Evolutionary conservation across 2,797 vertebrate species (phyloP).

Genomic region (Avahi laniger): DNA sequence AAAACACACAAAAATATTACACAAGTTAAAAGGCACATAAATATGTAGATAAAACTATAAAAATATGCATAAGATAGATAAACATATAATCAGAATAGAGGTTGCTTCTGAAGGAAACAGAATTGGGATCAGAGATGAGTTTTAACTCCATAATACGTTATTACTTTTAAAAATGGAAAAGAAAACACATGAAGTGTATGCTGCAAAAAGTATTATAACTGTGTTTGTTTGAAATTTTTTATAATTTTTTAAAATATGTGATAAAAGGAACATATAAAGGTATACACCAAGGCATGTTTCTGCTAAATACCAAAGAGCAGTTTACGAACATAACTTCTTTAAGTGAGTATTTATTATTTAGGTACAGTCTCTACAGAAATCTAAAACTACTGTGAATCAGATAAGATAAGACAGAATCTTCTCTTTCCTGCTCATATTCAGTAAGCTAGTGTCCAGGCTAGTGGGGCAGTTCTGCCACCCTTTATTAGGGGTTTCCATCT

Average conservation of each 20-base stretch:
- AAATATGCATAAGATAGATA: background rate
- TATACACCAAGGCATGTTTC: background rate
- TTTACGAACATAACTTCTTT: background rate
- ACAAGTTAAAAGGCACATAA: background rate
- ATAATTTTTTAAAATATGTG: background rate
- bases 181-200: background rate
- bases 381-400: background rate
- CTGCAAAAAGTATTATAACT: background rate
- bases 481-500: background rate
- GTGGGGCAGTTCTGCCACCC: background rate
- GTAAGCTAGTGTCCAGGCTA: background rate
- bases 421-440: background rate
- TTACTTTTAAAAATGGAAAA: background rate
- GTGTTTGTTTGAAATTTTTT: background rate
- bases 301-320: background rate
- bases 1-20: slow-evolving; percentile 12
- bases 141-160: background rate
- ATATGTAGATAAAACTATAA: slow-evolving; percentile 2
- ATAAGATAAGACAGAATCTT: background rate
- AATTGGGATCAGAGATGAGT: background rate
- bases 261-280: background rate
- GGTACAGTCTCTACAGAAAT: background rate
- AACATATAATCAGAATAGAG: background rate
- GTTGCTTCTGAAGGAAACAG: background rate
- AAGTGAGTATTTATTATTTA: background rate